Conservation (phyloP, 2,113 vertebrate species). For the Nothobranchius furzeri region DNA sequence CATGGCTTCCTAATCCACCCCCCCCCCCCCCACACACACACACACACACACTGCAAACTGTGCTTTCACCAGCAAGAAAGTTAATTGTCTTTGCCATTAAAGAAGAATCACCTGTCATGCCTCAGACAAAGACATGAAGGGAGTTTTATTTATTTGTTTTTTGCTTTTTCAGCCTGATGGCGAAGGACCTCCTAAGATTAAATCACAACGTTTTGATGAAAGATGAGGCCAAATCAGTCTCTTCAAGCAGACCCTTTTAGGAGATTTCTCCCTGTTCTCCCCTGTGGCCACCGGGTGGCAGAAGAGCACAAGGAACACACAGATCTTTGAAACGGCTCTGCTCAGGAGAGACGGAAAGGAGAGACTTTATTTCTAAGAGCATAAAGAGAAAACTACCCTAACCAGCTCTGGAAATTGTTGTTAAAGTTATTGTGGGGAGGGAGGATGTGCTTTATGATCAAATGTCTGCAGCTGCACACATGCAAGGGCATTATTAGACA, state of each 20-base stretch:
- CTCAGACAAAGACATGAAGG: conserved; percentile 64
- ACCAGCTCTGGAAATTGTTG: conserved; percentile 43
- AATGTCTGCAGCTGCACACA: conserved; percentile 29
- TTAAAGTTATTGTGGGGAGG: conserved; percentile 33
- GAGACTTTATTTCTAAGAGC: conserved; percentile 13
- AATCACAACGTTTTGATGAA: conserved; percentile 74
- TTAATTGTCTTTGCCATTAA: conserved; percentile 79
- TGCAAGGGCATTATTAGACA: conserved; percentile 17
- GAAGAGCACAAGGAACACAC: conserved; percentile 79
- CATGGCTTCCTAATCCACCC: conserved; percentile 35
- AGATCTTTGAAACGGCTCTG: conserved; percentile 35
- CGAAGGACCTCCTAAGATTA: conserved; percentile 68
- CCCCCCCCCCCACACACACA: background rate
- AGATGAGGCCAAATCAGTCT: conserved; percentile 62
- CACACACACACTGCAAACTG: conserved; percentile 37
- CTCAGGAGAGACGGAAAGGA: conserved; percentile 1
- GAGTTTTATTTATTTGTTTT: conserved; percentile 46
- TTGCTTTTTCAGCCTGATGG: conserved; percentile 68
- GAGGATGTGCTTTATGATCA: conserved; percentile 42
- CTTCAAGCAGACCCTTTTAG: conserved; percentile 33
- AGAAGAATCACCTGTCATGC: conserved; percentile 72
- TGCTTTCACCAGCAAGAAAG: conserved; percentile 63
- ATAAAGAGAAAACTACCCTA: conserved; percentile 23
- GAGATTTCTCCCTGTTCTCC: conserved; percentile 44
- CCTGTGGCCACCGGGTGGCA: conserved; percentile 78